phyloP scores from a whole-genome alignment of 2,888 invertebrate species.

The Zele albiditarsus region DNA sequence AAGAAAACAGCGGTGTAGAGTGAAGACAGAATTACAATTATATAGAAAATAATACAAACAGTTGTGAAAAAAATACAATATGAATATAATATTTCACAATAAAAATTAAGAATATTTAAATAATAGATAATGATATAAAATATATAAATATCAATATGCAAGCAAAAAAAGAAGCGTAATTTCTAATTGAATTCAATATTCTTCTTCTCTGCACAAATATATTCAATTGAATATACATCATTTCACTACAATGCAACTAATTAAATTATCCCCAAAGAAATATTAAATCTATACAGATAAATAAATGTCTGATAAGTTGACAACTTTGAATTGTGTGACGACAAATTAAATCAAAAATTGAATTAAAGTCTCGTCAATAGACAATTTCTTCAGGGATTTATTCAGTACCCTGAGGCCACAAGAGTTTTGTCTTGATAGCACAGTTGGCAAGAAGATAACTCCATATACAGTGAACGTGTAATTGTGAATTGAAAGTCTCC shows the following conservation, averaged over 20 bases:
- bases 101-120: no score
- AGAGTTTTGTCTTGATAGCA: not conserved
- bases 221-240: not conserved
- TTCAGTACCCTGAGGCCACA: not conserved
- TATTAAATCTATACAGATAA: not conserved
- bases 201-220: not conserved
- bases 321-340: not conserved
- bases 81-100: no score
- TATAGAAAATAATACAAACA: no score
- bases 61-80: no score
- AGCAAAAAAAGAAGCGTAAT: no score
- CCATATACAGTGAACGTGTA: not conserved
- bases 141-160: no score
- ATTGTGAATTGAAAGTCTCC: not conserved
- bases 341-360: not conserved
- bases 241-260: not conserved
- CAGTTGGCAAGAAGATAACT: not conserved
- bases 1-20: no score
- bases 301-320: not conserved
- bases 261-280: not conserved
- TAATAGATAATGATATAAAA: no score
- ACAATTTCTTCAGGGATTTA: slow-evolving; percentile 1
- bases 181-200: no score
- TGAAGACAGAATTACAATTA: no score
- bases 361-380: not conserved